Evolutionary conservation across 2,888 invertebrate species (phyloP).

Genomic region (Nemotelus pantherinus): DNA sequence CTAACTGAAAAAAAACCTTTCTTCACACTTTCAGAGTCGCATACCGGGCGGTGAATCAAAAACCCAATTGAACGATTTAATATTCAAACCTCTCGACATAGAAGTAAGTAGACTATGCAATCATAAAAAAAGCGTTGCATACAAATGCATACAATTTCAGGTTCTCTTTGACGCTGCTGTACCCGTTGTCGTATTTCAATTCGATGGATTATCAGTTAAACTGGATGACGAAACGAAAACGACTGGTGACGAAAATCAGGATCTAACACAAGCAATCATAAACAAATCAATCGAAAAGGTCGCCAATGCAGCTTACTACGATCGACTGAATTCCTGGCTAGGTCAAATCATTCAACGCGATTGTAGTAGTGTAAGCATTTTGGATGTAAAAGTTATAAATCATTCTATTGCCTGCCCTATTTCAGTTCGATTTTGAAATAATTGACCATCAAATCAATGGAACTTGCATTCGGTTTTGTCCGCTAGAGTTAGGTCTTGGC

Average conservation of each 20-base stretch:
- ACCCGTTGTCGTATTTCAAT: slow-evolving; percentile 89
- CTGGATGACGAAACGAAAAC: slow-evolving; percentile 64
- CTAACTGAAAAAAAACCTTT: no score
- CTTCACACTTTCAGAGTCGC: slow-evolving; percentile 70
- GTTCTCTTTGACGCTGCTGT: slow-evolving; percentile 79
- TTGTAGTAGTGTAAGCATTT: slow-evolving; percentile 73
- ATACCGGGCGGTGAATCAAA: slow-evolving; percentile 80
- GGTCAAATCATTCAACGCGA: slow-evolving; percentile 90
- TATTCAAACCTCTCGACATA: slow-evolving; percentile 71
- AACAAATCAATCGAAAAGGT: slow-evolving; percentile 62
- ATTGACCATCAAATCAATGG: slow-evolving; percentile 87
- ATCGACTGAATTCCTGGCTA: slow-evolving; percentile 90
- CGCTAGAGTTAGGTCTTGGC: slow-evolving; percentile 75
- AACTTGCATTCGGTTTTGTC: slow-evolving; percentile 80
- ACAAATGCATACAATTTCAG: slow-evolving; percentile 55
- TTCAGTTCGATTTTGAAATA: slow-evolving; percentile 81
- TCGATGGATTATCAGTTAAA: slow-evolving; percentile 65
- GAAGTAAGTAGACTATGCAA: slow-evolving; percentile 63
- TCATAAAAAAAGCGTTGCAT: not conserved
- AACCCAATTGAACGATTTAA: slow-evolving; percentile 70
- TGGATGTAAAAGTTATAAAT: not conserved
- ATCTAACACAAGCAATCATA: slow-evolving; percentile 52
- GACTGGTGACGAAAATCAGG: slow-evolving; percentile 56
- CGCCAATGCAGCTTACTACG: slow-evolving; percentile 75
- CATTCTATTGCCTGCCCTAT: not conserved